Base-by-base conservation (phyloP, 1,140 invertebrate species). In the Heliconius nattereri region DNA sequence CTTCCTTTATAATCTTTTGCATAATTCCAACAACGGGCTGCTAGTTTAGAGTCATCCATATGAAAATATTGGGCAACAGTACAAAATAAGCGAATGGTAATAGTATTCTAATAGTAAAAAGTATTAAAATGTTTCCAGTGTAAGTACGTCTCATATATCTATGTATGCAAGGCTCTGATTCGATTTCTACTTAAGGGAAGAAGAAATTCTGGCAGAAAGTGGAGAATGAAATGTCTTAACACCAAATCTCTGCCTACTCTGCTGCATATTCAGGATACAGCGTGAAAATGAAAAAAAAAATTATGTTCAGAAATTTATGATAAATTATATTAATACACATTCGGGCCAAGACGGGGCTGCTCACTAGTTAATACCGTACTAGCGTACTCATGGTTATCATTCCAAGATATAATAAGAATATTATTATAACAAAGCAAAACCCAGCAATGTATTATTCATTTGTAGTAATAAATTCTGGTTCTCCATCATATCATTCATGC, bases 361-460 rank as follows among this genome's bases (percentile, higher is more conserved):
- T n/a, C 8, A 66, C 26, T 66, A 66, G 23, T 66, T 29, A 66
- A 66, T 16, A 16, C 7, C 26, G 3, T 26, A 66, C 23, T 13
- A 29, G 60, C 60, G 23, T 66, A 29, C 13, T 66, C 60, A 29
- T 13, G 60, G 9, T 66, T 26, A 66, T 66, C 60, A 29, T 66
- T 66, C 23, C 60, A 29, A 66, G 23, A 23, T 66, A 66, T 16
- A 57, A 57, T 57, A 66, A 66, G 26, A 66, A 29, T 66, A 66
- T 66, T 66, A 60, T 60, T 60, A 66, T 66, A 29, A 29, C 60
- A 66, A 66, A 66, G 60, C 60, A 66, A 66, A 66, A 66, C 7
- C n/a, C 29, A 23, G 54, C 20, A 23, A 75, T 75, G 74, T 66
- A 66, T 75, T 75, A 75, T 75, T 75, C 74, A 75, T 75, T 40